Evolutionary conservation across 2,113 vertebrate species (phyloP).

Genomic region (Oceanites oceanicus): DNA sequence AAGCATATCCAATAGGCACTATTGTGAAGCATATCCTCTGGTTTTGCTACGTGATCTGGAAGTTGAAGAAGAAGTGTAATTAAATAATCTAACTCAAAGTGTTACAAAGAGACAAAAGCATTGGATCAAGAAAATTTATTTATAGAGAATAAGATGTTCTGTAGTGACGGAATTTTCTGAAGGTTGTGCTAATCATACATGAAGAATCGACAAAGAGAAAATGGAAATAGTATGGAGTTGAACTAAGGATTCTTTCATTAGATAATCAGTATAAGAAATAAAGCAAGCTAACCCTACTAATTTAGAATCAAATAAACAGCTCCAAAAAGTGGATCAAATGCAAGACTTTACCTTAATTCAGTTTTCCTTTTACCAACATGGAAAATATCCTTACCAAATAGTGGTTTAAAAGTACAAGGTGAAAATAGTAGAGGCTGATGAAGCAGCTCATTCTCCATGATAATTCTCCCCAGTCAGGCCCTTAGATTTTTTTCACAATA

Average conservation of each 20-base stretch:
- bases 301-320: neutral
- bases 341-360: neutral
- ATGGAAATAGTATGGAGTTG: neutral
- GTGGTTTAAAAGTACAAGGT: neutral
- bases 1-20: neutral
- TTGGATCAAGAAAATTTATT: neutral
- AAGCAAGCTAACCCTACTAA: neutral
- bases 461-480: neutral
- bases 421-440: neutral
- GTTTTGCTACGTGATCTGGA: conserved; percentile 30
- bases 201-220: neutral
- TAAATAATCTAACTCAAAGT: conserved; percentile 35
- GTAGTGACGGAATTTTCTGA: conserved; percentile 3
- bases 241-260: neutral
- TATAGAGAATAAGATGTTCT: conserved; percentile 16
- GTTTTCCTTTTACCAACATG: neutral
- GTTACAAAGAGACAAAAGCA: neutral
- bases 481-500: neutral
- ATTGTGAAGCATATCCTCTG: neutral
- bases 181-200: neutral
- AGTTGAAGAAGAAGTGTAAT: conserved; percentile 17
- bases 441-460: neutral
- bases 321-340: neutral
- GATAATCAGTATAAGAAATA: neutral
- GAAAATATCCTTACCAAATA: neutral